Percentiles rank a stretch among this genome's conserved stretches.
Conservation (phyloP, 2,797 vertebrate species). For the Tokudaia muenninki region DNA sequence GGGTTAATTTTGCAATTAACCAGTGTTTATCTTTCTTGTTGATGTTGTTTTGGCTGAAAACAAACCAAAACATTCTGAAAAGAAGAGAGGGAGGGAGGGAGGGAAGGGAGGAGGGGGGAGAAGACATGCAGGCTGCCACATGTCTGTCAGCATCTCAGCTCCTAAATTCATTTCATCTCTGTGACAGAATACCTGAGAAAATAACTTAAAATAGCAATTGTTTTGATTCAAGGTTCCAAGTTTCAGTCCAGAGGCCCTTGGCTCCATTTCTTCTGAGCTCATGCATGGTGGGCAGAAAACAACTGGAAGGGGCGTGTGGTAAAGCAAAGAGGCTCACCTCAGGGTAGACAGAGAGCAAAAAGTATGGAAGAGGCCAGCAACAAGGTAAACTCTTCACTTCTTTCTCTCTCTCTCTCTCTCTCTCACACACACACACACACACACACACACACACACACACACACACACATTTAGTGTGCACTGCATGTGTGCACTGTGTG, state of each 20-base stretch:
- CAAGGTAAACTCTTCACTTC: background rate
- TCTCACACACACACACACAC: background rate
- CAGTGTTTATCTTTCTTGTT: slow-evolving; percentile 6
- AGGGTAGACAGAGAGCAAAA: background rate
- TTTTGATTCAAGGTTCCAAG: background rate
- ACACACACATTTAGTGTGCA: no score
- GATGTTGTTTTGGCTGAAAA: background rate
- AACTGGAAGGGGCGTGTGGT: no score
- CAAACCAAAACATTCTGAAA: background rate
- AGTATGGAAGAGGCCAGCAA: background rate
- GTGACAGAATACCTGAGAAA: background rate
- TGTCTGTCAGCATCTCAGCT: background rate
- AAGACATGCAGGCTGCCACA: accelerated
- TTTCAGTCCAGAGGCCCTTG: background rate
- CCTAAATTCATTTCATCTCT: background rate
- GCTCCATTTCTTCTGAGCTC: background rate
- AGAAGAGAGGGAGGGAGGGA: background rate
- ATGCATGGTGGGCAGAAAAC: background rate
- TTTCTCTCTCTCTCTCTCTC: no score
- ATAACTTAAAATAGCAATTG: background rate
- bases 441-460: no score
- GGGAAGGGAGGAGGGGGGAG: background rate
- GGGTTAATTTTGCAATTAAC: background rate
- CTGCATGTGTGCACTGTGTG: no score
- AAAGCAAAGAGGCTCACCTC: background rate